Evolutionary conservation across 2,888 invertebrate genomes (phyloP), one percentile per base, ranked within the genome.

Genomic region (Thereva nobilitata): DNA sequence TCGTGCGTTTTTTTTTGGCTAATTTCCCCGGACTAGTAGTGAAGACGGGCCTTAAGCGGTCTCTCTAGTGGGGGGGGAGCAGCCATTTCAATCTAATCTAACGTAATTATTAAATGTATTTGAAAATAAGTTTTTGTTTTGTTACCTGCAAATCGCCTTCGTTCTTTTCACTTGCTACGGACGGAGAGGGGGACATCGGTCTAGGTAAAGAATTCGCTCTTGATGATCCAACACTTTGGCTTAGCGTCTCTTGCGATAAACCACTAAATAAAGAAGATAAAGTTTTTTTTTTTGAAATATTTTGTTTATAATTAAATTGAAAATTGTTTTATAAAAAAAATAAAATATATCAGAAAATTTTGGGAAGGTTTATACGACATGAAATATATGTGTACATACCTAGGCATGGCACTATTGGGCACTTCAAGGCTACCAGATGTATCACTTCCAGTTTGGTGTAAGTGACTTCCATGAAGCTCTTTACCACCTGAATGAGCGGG

Each of bases 181-280:
- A 95, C 49, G 95, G 95, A 73, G 95, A 95, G 1, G 96, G 96
- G 75, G 95, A 95, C 37, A 92, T 87, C 54, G 92, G 92, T 74
- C 92, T 84, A 73, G 90, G 90, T 74, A 89, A 83, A 74, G 89
- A 86, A 79, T 87, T 87, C 67, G 87, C 85, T 73, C 86, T 79
- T 66, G 85, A 85, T 64, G 85, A 85, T 69, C 85, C 85, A 71
- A 85, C 82, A 77, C 86, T 85, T 76, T 86, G 85, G 76, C 83
- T 85, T 70, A 85, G 79, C 59, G 86, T 85, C 77, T 87, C 87
- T 73, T 84, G 84, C 56, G 86, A 85, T 73, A 85, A 82, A 72
- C 85, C 85, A 79, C 85, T 86, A 73, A 83, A 84, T 72, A n/a
- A n/a, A n/a, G 84, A 84, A 72, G 86, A 87, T 75, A 87, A 82